A percentile compares a stretch with the other conserved stretches of the same genome.
Conservation (phyloP, 2,113 vertebrate species). For the Ciconia maguari region DNA sequence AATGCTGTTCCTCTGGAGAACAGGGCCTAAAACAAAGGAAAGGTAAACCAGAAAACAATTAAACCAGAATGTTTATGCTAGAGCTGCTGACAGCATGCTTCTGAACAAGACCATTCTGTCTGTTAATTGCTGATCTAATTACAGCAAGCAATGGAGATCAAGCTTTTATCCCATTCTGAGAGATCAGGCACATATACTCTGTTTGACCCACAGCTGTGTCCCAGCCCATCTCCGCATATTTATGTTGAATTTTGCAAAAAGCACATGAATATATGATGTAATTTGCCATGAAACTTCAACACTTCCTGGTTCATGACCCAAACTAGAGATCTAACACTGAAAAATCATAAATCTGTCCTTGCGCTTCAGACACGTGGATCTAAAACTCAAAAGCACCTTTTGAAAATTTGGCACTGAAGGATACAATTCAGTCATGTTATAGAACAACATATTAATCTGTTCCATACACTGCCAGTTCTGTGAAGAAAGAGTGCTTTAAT, state of each 20-base stretch:
- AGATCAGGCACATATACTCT: not conserved
- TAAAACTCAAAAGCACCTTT: not conserved
- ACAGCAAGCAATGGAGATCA: not conserved
- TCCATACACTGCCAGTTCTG: not conserved
- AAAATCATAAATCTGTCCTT: not conserved
- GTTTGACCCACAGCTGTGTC: not conserved
- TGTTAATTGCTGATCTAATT: not conserved
- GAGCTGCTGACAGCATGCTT: not conserved
- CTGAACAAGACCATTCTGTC: not conserved
- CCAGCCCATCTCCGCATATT: not conserved
- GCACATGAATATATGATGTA: rapidly evolving
- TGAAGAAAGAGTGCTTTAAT: not conserved
- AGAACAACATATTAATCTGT: not conserved
- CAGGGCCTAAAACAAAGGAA: conserved; percentile 72
- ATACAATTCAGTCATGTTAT: not conserved
- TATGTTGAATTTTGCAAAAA: not conserved
- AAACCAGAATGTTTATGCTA: not conserved
- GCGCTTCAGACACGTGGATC: rapidly evolving
- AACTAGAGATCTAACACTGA: not conserved
- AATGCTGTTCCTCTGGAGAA: conserved; percentile 71
- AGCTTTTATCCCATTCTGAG: not conserved
- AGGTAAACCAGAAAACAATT: not conserved
- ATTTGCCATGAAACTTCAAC: not conserved
- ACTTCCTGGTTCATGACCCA: not conserved
- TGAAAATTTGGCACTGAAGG: not conserved